Evolutionary conservation across 2,888 invertebrate species (phyloP), one percentile per base, ranked within the genome.

Genomic region (Falcaria lacertinaria): DNA sequence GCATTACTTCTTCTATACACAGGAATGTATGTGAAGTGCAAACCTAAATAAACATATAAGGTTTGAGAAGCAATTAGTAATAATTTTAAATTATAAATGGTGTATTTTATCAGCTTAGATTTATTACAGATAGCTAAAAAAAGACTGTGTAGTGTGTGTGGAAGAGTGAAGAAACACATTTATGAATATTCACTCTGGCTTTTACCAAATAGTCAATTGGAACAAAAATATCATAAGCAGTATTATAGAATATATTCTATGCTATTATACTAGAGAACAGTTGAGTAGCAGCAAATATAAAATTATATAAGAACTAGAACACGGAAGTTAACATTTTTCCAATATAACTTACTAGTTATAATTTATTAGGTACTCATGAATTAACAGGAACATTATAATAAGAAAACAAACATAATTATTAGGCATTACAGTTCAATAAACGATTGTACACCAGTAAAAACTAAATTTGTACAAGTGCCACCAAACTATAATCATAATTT

Each of bases 331-430:
- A 19, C 6, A 19, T 6, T 6, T 19, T 19, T 19, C 19, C n/a
- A n/a, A n/a, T n/a, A n/a, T n/a, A 19, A 19, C 19, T 19, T 19
- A 19, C 19, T 6, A 19, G 19, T 6, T 6, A 19, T 19, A 19
- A 19, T 19, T 45, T 46, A 48, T n/a, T n/a, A n/a, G n/a, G n/a
- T n/a, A 45, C 50, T 55, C 43, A 51, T 60, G 25, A 54, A 47
- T 57, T 54, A 60, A 57, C 60, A 69, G 70, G 65, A 68, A 66
- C 66, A 59, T 59, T 54, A 55, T 28, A 54, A 39, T 44, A 44
- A 58, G 49, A 32, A 49, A 47, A 46, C 39, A n/a, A n/a, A n/a
- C n/a, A n/a, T 41, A 44, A 49, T 35, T 13, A 33, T 33, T 44
- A 34, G 46, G 28, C 45, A 33, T 45, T 47, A 43, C 33, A 47